Base-by-base conservation (phyloP, 2,888 invertebrate species). In the Oegoconia quadripuncta region DNA sequence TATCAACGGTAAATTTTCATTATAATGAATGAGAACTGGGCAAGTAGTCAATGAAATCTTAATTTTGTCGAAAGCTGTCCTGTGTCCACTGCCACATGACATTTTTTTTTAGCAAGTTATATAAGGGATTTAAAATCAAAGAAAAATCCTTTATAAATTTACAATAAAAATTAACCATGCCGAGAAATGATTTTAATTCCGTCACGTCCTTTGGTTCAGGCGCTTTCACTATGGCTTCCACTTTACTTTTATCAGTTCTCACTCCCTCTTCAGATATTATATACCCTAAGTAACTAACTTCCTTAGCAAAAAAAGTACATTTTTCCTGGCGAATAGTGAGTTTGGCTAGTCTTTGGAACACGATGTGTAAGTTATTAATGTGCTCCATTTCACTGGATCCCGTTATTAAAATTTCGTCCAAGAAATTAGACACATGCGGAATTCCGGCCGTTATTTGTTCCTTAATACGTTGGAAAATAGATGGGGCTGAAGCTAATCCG, bases 261-360 rank as follows among this genome's bases (percentile, higher is more conserved):
- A 44, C 17, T 2, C 44, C 39, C 7, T 35, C 8, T 7, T 38
- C 23, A 9, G 17, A 23, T 8, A 44, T 26, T 4, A 25, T 30
- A 9, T 20, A 40, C 1, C 41, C 44, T 15, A 44, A 34, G 16
- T 44, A 44, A 3, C 11, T 30, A 4, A 44, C 41, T 6, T 36
- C 32, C 2, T 34, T 22, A 8, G 15, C 34, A 9, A 41, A 41
- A 34, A 41, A 44, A 1, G 22, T 13, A 17, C 41, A 44, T 23
- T 44, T 41, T 2, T 39, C 28, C 26, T 29, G 13, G 14, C 14
- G 18, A 14, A 40, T 9, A 5, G 9, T 34, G 2, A 44, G 18
- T 16, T 12, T 13, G 4, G 15, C 8, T 8, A 39, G 22, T 17
- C 34, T 17, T 9, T 38, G 3, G 3, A 42, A 38, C 1, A 42